These are phyloP conservation scores for Trogon melanurus DNA, from an alignment of 2,113 vertebrate genomes.

Conservation along the genomic window DNA sequence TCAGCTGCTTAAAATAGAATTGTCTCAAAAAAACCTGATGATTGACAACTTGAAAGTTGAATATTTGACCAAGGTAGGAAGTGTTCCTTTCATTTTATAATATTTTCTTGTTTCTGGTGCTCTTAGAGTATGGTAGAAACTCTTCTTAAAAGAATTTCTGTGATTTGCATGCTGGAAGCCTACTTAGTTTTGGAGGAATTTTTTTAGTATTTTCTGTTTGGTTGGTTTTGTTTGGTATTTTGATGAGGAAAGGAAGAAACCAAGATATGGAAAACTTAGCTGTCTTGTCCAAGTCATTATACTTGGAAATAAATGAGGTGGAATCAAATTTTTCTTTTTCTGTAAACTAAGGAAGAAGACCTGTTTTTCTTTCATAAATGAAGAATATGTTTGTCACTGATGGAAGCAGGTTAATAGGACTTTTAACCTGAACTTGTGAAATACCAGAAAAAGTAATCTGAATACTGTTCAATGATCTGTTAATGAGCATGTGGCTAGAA, in stretches of 20 bases:
- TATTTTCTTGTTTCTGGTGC: background rate
- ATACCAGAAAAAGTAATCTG: background rate
- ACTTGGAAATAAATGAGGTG: background rate
- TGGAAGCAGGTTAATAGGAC: background rate
- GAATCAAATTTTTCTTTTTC: background rate
- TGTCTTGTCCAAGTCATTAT: background rate
- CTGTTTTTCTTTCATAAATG: background rate
- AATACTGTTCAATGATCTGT: background rate
- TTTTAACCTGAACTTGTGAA: background rate
- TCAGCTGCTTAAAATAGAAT: slow-evolving; percentile 91
- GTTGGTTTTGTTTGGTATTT: background rate
- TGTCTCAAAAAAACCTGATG: slow-evolving; percentile 93
- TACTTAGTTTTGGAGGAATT: rapidly evolving
- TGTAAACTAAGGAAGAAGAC: background rate
- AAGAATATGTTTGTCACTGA: background rate
- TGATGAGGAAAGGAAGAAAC: background rate
- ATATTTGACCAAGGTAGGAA: slow-evolving; percentile 89
- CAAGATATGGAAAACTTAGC: rapidly evolving
- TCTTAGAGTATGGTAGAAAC: background rate
- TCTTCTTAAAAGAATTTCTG: background rate
- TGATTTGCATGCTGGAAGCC: background rate
- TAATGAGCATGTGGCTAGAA: background rate
- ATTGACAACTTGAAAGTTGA: slow-evolving; percentile 96
- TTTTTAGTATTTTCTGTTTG: background rate
- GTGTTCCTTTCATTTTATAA: background rate